These are phyloP conservation scores for Tinea trinotella DNA, from an alignment of 2,888 invertebrate genomes.

Conservation along the genomic window DNA sequence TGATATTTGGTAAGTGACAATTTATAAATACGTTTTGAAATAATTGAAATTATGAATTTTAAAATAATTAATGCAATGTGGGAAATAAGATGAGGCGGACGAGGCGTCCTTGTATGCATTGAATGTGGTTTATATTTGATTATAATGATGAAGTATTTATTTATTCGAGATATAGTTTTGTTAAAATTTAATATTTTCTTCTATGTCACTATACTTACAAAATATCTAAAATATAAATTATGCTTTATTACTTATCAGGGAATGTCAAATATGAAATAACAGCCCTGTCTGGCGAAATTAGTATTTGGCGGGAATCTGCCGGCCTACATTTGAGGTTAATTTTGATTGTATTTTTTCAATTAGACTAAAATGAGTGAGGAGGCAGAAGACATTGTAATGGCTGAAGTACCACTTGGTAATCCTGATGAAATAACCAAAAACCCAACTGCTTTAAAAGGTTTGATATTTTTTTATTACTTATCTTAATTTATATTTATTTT, in stretches of 20 bases:
- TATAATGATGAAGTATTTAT: too few species aligned
- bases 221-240: too few species aligned
- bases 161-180: too few species aligned
- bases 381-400: conserved; percentile 40
- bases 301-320: conserved; percentile 20
- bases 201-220: too few species aligned
- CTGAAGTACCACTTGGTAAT: conserved; percentile 57
- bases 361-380: conserved; percentile 50
- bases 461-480: background rate
- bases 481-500: too few species aligned
- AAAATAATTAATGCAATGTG: conserved; percentile 2
- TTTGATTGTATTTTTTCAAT: background rate
- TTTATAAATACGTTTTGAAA: background rate
- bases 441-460: conserved; percentile 75
- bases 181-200: too few species aligned
- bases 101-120: background rate
- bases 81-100: background rate
- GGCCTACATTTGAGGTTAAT: conserved; percentile 19
- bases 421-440: conserved; percentile 77
- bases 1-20: conserved; percentile 55
- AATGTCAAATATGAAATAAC: too few species aligned
- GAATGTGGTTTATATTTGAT: background rate
- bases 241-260: too few species aligned
- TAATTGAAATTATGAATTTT: background rate
- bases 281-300: background rate